Evolutionary conservation across 1,140 invertebrate genomes (phyloP).

Genomic region (Ylistrum balloti): DNA sequence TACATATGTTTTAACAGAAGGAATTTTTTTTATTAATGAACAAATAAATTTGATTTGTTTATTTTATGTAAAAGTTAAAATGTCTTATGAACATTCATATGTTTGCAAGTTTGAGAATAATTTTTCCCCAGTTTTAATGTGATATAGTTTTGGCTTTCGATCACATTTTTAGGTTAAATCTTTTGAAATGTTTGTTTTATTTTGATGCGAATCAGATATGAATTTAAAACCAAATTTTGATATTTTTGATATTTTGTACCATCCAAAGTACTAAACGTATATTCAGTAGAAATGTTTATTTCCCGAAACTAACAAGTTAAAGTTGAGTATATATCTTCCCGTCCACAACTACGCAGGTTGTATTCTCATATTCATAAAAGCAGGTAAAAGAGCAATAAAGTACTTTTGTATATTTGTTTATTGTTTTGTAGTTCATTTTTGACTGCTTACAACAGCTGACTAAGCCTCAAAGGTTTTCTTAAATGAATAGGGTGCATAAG

Average conservation of each 20-base stretch:
- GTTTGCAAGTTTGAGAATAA: too few relatives aligned
- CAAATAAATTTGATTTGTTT: too few relatives aligned
- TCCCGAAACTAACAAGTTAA: background rate
- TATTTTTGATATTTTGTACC: background rate
- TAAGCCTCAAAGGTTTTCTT: too few relatives aligned
- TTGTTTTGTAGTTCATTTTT: background rate
- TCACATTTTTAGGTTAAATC: too few relatives aligned
- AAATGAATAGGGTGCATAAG: too few relatives aligned
- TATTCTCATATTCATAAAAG: background rate
- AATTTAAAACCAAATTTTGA: background rate
- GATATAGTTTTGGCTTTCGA: too few relatives aligned
- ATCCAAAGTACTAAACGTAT: background rate
- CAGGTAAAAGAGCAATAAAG: background rate
- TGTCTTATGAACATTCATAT: too few relatives aligned
- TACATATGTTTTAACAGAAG: too few relatives aligned
- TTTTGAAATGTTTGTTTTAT: too few relatives aligned
- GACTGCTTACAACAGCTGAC: background rate
- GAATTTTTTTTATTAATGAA: too few relatives aligned
- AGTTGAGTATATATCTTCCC: background rate
- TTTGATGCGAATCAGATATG: background rate
- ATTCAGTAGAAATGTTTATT: background rate
- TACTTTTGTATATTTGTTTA: constrained; percentile 4
- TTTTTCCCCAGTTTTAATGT: too few relatives aligned
- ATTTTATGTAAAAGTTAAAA: too few relatives aligned
- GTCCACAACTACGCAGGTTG: constrained; percentile 13